Percentiles rank a stretch among this genome's conserved stretches.
Conservation (phyloP, 2,797 vertebrate species). For the Platyrinchus mystaceus region DNA sequence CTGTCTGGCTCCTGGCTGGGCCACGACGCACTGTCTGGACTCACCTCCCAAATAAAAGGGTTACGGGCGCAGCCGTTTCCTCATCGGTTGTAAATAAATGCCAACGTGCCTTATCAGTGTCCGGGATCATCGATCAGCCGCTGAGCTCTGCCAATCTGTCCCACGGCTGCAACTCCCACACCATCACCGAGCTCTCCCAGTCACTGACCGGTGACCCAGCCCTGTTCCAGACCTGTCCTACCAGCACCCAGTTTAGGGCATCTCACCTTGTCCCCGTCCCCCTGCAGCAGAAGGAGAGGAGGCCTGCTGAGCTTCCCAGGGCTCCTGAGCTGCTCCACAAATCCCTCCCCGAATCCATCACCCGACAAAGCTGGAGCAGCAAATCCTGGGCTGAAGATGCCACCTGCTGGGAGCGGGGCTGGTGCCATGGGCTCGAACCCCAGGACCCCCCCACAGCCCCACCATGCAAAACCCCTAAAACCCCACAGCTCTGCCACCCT, state of each 20-base stretch:
- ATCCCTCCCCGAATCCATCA: not conserved
- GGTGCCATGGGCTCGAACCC: not conserved
- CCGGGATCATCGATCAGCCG: not conserved
- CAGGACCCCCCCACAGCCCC: not conserved
- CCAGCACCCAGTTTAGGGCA: fast-evolving
- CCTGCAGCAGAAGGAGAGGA: not conserved
- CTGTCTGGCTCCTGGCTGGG: not conserved
- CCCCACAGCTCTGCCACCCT: not conserved
- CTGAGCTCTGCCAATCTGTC: not conserved
- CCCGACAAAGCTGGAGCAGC: not conserved
- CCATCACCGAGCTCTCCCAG: not conserved
- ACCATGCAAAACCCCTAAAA: not conserved
- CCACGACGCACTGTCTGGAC: not conserved
- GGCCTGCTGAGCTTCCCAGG: not conserved
- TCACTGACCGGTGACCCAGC: fast-evolving
- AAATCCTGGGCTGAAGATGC: not conserved
- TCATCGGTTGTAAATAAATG: not conserved
- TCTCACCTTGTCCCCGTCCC: too few relatives aligned
- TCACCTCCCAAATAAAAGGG: not conserved
- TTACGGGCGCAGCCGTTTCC: not conserved
- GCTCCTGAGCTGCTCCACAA: not conserved
- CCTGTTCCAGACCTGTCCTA: too few relatives aligned
- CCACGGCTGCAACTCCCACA: not conserved
- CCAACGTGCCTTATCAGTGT: not conserved
- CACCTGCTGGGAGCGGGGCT: slow-evolving; percentile 31